A percentile compares a stretch with the other conserved stretches of the same genome.
phyloP scores from a whole-genome alignment of 2,797 vertebrate genomes.

The Sphenopsis melanotis region DNA sequence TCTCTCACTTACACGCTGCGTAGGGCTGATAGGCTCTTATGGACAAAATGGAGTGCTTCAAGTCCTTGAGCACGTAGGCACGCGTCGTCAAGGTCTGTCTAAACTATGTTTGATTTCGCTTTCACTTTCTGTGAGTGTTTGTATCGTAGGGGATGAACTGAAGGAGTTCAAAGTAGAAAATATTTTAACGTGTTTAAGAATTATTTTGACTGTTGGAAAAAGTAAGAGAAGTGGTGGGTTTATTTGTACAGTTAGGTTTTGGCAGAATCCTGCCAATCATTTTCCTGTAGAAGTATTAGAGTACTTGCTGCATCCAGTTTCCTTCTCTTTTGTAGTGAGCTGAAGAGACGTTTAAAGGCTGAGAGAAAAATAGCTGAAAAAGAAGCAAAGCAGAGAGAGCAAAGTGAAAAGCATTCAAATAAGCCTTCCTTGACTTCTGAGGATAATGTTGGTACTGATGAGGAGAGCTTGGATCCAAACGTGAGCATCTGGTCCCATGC shows the following conservation, averaged over 20 bases:
- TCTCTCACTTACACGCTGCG: rapidly evolving
- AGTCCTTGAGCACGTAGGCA: not conserved
- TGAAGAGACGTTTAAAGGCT: constrained; percentile 92
- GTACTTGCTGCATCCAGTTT: not conserved
- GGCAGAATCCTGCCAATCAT: not conserved
- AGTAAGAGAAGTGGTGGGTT: not conserved
- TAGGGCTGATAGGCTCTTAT: rapidly evolving
- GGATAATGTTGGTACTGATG: constrained; percentile 72
- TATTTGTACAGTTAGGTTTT: not conserved
- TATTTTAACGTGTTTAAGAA: not conserved
- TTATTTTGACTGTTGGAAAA: not conserved
- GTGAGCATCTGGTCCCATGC: constrained; percentile 70
- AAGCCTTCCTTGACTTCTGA: constrained; percentile 28
- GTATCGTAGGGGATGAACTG: not conserved
- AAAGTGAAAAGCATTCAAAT: constrained; percentile 73
- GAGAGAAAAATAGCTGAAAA: constrained; percentile 93
- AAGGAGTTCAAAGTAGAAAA: not conserved
- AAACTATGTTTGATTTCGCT: not conserved
- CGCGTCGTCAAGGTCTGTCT: not conserved
- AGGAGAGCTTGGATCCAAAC: constrained; percentile 92
- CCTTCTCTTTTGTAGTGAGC: constrained; percentile 80
- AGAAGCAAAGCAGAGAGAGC: constrained; percentile 85
- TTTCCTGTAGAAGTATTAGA: not conserved
- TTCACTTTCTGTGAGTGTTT: not conserved
- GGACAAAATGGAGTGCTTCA: rapidly evolving